Evolutionary conservation across 2,113 vertebrate species (phyloP), one percentile per base, ranked within the genome.

Genomic region (Cyprinodon brontotheroides): DNA sequence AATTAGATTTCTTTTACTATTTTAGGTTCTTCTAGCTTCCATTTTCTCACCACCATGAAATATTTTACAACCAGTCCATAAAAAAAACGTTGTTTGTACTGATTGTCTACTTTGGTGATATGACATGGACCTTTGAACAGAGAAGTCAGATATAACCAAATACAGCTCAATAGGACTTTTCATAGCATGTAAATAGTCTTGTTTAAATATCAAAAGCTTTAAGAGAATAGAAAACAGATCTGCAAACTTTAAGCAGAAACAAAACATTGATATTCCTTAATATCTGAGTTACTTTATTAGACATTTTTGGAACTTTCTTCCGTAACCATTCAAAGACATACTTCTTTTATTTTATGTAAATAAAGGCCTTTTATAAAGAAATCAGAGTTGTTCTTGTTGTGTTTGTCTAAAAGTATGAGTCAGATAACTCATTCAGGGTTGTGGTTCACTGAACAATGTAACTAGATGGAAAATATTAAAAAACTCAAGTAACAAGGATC

Each of bases 81-180:
- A 77, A 79, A 45, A 29, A 39, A 15, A 39, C 12, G 13, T 78
- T 61, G 57, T 66, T 37, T 29, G 14, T 20, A 41, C 12, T 7
- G 15, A n/a, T 7, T 0, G 2, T 13, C 4, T 14, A 70, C 14
- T 50, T 2, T 20, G 62, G 38, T 76, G 12, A 17, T 36, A 1
- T 37, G 20, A 64, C 48, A 47, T 76, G 45, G 77, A 78, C 72
- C 71, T 74, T 79, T 61, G 57, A 70, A 45, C 61, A 8, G 4
- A 77, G 4, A 65, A 41, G 41, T 40, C 17, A 20, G 0, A 41
- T 10, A 41, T 17, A 41, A 61, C 60, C 60, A 43, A 13, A 22
- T n/a, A 65, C 39, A 65, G 39, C 20, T 6, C 38, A 8, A 38
- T 4, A 62, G 43, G 9, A 7, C 9, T 45, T 45, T 45, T 8